Base-by-base conservation (phyloP, 2,113 vertebrate species). In the Promerops cafer region DNA sequence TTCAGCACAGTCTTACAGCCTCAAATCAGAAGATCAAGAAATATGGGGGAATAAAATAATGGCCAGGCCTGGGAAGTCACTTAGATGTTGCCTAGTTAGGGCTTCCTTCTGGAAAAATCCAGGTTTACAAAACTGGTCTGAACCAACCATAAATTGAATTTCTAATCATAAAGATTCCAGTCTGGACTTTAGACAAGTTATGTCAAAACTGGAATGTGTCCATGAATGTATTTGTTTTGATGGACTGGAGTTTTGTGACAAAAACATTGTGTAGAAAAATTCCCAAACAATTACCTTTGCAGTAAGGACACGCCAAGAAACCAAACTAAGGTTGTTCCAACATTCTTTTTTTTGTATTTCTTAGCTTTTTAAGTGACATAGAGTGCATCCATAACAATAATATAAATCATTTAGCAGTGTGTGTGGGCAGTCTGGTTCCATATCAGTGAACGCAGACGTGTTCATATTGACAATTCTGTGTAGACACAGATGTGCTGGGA, bases 381-480 rank as follows among this genome's bases (percentile, higher is more conserved):
- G 44, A 79, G 13, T 76, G 26, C 9, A 49, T 47, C 27, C 16
- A 75, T 65, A 70, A 86, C 30, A 80, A 57, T 17, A 89, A 74
- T 44, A 71, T 44, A 30, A 74, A 44, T n/a, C 1, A 63, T 71
- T 50, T 27, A 39, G 21, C 16, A 16, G 9, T 35, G 3, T 54
- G 9, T 57, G 18, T 39, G 60, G 27, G 31, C 37, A 60, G 4
- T 28, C 24, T 59, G 49, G 30, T 35, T 78, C 17, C 19, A 1
- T 64, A 44, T 28, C 53, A 65, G 16, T 27, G 45, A 75, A 60
- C 40, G 23, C 33, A 71, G 56, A 42, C 0, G 0, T 42, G 33
- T 71, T 59, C 4, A 0, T 49, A 65, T 35, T 64, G 53, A 21
- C 9, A 11, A 28, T 15, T 37, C 13, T 3, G 0, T 6, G 0